phyloP scores from a whole-genome alignment of 1,140 invertebrate species.

The Papilio aristodemus region DNA sequence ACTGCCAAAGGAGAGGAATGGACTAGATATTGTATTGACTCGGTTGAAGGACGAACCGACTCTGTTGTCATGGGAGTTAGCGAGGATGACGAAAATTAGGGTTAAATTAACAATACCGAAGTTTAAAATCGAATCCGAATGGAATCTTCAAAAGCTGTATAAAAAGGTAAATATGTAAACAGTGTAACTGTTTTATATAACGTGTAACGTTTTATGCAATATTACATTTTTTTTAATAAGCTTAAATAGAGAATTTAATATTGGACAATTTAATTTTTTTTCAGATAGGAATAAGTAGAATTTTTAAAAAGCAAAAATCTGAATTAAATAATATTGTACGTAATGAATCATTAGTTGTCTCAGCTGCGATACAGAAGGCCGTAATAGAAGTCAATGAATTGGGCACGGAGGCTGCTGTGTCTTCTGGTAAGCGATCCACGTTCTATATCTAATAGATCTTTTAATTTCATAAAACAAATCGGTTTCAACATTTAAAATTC shows the following conservation, averaged over 20 bases:
- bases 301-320: slow-evolving; percentile 44
- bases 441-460: no score
- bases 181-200: no score
- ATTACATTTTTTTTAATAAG: no score
- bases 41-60: slow-evolving; percentile 52
- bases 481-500: no score
- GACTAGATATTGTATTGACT: slow-evolving; percentile 46
- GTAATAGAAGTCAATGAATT: slow-evolving; percentile 55
- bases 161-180: slow-evolving; percentile 44
- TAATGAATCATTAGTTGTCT: slow-evolving; percentile 40
- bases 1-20: slow-evolving; percentile 46
- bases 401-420: slow-evolving; percentile 54
- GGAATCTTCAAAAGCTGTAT: slow-evolving; percentile 50
- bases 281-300: slow-evolving; percentile 53
- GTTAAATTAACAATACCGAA: slow-evolving; percentile 53
- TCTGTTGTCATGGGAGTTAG: slow-evolving; percentile 46
- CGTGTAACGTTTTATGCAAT: no score
- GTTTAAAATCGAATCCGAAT: slow-evolving; percentile 52
- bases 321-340: slow-evolving; percentile 45
- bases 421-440: slow-evolving; percentile 44
- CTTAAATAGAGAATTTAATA: no score
- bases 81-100: slow-evolving; percentile 33
- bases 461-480: no score
- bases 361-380: slow-evolving; percentile 57
- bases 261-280: no score